Percentiles rank a stretch among this genome's conserved stretches.
Evolutionary conservation across 2,888 invertebrate genomes (phyloP).

Genomic region (Cephus spinipes): DNA sequence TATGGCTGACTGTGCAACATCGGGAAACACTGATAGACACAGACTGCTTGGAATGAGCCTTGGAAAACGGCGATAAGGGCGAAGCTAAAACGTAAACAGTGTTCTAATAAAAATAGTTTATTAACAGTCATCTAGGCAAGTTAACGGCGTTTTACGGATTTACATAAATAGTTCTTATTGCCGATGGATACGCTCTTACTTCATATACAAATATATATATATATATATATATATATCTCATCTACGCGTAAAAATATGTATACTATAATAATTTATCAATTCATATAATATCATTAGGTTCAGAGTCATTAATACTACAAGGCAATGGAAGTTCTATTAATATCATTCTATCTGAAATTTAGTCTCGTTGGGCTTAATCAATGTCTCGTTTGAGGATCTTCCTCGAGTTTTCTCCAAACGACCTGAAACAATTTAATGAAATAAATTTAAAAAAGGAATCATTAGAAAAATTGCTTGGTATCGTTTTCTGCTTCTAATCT

Average conservation of each 20-base stretch:
- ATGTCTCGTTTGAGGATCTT: constrained; percentile 76
- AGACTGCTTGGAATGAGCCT: background rate
- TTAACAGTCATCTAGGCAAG: constrained; percentile 49
- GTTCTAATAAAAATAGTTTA: constrained; percentile 55
- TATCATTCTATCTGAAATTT: constrained; percentile 9
- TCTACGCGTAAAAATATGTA: constrained; percentile 27
- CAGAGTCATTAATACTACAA: constrained; percentile 25
- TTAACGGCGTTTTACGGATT: constrained; percentile 43
- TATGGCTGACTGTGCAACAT: background rate
- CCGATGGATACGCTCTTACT: constrained; percentile 32
- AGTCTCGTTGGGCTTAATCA: constrained; percentile 25
- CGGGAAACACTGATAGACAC: background rate
- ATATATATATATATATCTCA: constrained; percentile 24
- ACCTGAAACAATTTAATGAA: constrained; percentile 70
- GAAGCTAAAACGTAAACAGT: background rate
- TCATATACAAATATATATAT: constrained; percentile 22
- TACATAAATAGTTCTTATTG: constrained; percentile 46
- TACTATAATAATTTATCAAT: constrained; percentile 13
- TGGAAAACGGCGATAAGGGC: background rate
- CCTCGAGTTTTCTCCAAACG: constrained; percentile 91
- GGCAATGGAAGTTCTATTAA: constrained; percentile 12
- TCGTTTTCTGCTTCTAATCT: background rate
- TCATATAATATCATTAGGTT: constrained; percentile 23
- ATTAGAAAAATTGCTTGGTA: background rate
- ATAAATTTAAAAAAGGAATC: constrained; percentile 8